These are phyloP conservation scores for Odontophorus gujanensis DNA, from an alignment of 2,113 vertebrate genomes.

Conservation along the genomic window DNA sequence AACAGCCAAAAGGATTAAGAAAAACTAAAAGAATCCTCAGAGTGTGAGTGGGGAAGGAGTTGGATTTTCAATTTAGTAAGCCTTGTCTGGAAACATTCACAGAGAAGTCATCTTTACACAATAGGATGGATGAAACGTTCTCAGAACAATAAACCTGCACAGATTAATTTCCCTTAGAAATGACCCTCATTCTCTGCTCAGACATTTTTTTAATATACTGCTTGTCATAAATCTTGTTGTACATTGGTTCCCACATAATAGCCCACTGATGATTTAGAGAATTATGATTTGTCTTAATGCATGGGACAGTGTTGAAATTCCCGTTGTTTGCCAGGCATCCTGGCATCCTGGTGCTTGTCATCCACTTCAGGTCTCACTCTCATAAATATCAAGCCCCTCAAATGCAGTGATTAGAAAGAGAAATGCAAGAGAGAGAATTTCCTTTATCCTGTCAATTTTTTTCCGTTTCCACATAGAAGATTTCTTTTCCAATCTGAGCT, in stretches of 20 bases:
- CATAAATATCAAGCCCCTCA: neutral
- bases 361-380: neutral
- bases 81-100: slow-evolving; percentile 7
- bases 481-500: neutral
- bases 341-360: neutral
- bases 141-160: neutral
- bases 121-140: neutral
- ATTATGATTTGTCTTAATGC: neutral
- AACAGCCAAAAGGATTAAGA: slow-evolving; percentile 29
- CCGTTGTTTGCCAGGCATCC: neutral
- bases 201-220: neutral
- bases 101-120: neutral
- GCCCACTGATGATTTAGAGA: neutral
- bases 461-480: neutral
- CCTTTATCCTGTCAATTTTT: neutral
- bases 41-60: neutral
- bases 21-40: slow-evolving; percentile 3
- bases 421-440: neutral
- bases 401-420: neutral
- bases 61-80: neutral
- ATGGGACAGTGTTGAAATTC: neutral
- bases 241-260: neutral
- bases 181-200: neutral
- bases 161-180: neutral
- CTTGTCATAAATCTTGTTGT: neutral